These are phyloP conservation scores for Druon quercuslanigerum DNA, from an alignment of 1,140 invertebrate genomes.

Conservation along the genomic window DNA sequence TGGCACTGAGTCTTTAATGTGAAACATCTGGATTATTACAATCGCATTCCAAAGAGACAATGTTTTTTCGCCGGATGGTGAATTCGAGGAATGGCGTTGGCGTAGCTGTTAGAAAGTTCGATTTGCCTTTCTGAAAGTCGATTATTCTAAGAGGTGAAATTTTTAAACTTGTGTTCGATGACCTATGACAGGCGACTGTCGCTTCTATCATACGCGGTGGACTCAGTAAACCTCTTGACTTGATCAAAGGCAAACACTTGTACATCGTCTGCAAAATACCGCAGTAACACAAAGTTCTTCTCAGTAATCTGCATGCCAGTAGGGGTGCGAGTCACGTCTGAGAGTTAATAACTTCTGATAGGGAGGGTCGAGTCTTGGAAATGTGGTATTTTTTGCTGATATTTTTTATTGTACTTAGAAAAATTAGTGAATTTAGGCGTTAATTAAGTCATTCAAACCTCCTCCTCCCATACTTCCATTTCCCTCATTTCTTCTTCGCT, in stretches of 20 bases:
- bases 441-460: too few relatives aligned
- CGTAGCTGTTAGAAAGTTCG: constrained; percentile 45
- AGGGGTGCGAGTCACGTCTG: neutral
- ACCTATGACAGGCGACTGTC: constrained; percentile 43
- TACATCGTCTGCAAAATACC: constrained; percentile 3
- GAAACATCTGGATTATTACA: constrained; percentile 2
- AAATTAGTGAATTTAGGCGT: too few relatives aligned
- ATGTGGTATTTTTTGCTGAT: too few relatives aligned
- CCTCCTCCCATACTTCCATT: too few relatives aligned
- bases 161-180: constrained; percentile 36
- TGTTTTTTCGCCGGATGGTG: constrained; percentile 33
- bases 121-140: constrained; percentile 51
- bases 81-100: constrained; percentile 46
- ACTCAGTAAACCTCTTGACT: constrained; percentile 31
- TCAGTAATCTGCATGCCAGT: neutral
- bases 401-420: too few relatives aligned
- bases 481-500: too few relatives aligned
- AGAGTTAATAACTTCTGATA: neutral
- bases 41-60: constrained; percentile 17
- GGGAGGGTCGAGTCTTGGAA: too few relatives aligned
- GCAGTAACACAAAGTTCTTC: constrained; percentile 3
- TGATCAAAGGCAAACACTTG: constrained; percentile 23
- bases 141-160: constrained; percentile 36
- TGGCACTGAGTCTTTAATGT: neutral
- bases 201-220: constrained; percentile 42